Base-by-base conservation (phyloP, 2,797 vertebrate genomes). In the Bryconaethiops microstoma region DNA sequence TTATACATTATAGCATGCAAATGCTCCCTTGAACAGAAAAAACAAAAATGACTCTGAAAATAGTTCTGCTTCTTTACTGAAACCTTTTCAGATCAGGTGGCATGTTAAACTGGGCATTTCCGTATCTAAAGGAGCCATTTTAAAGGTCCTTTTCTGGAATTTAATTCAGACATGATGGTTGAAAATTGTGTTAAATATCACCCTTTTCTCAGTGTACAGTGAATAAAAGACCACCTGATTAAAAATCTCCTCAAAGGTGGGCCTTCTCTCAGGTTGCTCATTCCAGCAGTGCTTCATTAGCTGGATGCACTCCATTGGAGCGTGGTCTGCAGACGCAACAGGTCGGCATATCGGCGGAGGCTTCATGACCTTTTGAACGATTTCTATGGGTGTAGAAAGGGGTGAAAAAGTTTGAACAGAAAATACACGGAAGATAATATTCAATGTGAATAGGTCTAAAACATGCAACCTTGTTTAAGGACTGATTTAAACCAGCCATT, bases 271-370 rank as follows among this genome's bases (percentile, higher is more conserved):
- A 0, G 94, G 94, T 77, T 92, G 89, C 86, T 98, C 96, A 14
- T 90, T 94, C 97, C 96, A 98, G 88, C 96, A 96, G 17, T 95
- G 95, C 69, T 96, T 97, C 96, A 98, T 97, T 60, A 98, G 87
- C 84, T 96, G 95, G 83, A 98, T 95, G 69, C 96, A 98, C 75
- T 95, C 95, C 59, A 94, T 23, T 0, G 96, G 96, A 14, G 95
- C 95, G 0, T 90, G 88, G 80, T 97, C 96, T 0, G 91, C 90
- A 59, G 94, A 90, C 84, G 98, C 89, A 17, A 89, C 88, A 0
- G 96, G 96, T 0, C 96, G 95, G 45, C 92, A 97, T 78, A 97
- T 79, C 10, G 95, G 95, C 74, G 94, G 95, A 19, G 95, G 95
- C 35, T 92, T 95, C 84, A 93, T 89, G 57, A 97, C 75, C 89